phyloP scores from a whole-genome alignment of 2,113 vertebrate genomes.

The Oreotrochilus melanogaster region DNA sequence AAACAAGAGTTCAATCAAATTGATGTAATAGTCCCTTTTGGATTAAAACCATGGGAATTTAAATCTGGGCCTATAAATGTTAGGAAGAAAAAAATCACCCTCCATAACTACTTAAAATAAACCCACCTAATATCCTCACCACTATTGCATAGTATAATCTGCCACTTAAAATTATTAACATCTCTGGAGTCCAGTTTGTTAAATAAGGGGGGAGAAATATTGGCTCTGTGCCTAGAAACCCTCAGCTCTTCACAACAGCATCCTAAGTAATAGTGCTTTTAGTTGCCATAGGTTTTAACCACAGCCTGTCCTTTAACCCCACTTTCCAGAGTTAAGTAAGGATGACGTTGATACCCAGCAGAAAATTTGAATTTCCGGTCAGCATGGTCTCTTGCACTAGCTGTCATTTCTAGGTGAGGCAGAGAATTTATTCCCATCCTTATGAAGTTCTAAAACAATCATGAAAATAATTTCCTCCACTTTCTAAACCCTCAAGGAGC shows the following conservation, averaged over 20 bases:
- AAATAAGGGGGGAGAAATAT: constrained; percentile 50
- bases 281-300: constrained; percentile 38
- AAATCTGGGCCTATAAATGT: background rate
- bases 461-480: constrained; percentile 72
- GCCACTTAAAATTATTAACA: constrained; percentile 63
- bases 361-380: constrained; percentile 67
- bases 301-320: constrained; percentile 44
- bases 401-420: constrained; percentile 63
- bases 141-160: constrained; percentile 14
- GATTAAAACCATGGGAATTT: constrained; percentile 9
- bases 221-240: constrained; percentile 66
- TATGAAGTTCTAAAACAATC: constrained; percentile 72
- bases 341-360: constrained; percentile 67
- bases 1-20: constrained; percentile 48
- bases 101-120: constrained; percentile 19
- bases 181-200: constrained; percentile 66
- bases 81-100: background rate
- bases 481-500: constrained; percentile 68
- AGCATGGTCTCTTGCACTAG: constrained; percentile 36
- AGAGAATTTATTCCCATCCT: constrained; percentile 60
- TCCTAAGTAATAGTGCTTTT: constrained; percentile 45
- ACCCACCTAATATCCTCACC: background rate
- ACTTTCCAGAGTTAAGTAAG: constrained; percentile 62
- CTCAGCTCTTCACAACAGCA: constrained; percentile 45
- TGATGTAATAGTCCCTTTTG: constrained; percentile 29